Conservation (phyloP, 2,888 invertebrate genomes). For the Ligdia adustata region DNA sequence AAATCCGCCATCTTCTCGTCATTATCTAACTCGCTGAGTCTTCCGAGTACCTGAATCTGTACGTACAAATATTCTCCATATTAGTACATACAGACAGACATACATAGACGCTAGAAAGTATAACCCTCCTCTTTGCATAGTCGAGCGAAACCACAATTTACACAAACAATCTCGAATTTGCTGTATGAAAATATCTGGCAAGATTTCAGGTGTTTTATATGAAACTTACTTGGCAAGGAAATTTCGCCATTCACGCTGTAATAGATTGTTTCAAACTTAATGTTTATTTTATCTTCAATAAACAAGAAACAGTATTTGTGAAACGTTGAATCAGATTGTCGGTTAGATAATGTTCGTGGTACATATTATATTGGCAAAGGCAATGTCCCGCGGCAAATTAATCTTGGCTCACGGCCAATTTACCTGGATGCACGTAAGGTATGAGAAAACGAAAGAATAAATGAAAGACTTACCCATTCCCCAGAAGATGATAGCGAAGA, state of each 20-base stretch:
- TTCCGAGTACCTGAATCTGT: too few relatives aligned
- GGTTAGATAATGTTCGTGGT: constrained; percentile 29
- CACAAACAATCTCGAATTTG: not conserved
- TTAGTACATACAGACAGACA: too few relatives aligned
- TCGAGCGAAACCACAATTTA: too few relatives aligned
- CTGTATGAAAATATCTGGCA: constrained; percentile 1
- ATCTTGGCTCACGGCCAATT: constrained; percentile 33
- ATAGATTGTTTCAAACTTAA: constrained; percentile 9
- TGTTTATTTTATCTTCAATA: constrained; percentile 13
- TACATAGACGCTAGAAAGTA: too few relatives aligned
- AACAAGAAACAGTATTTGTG: constrained; percentile 14
- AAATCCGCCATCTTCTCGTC: too few relatives aligned
- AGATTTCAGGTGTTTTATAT: constrained; percentile 11
- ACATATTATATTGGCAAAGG: constrained; percentile 28
- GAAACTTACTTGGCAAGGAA: constrained; percentile 18
- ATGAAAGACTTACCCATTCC: constrained; percentile 72
- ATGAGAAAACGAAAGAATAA: constrained; percentile 6
- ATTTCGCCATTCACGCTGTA: constrained; percentile 1
- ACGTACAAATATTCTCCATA: too few relatives aligned
- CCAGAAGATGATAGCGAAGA: constrained; percentile 75
- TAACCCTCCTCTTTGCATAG: too few relatives aligned
- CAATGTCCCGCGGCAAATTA: constrained; percentile 33
- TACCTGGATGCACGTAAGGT: constrained; percentile 18
- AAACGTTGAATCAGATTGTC: constrained; percentile 28
- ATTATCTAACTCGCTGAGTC: too few relatives aligned